These are phyloP conservation scores for Stichopus chloronotus DNA, from an alignment of 35 echinoderm and acorn worm species.

Conservation along the genomic window DNA sequence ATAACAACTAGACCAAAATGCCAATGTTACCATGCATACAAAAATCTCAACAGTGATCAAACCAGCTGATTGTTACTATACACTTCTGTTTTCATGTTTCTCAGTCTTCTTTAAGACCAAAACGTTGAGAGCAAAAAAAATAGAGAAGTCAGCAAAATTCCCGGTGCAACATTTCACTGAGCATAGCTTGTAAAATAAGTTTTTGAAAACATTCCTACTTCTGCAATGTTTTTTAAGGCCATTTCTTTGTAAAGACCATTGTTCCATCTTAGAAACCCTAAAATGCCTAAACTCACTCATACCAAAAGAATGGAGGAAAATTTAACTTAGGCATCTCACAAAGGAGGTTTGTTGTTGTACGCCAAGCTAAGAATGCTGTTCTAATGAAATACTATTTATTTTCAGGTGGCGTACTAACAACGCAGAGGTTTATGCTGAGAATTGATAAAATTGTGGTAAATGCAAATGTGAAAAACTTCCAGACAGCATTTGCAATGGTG, in stretches of 20 bases:
- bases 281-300: not conserved
- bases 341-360: not conserved
- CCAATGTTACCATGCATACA: not conserved
- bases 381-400: not conserved
- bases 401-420: not conserved
- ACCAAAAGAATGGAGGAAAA: not conserved
- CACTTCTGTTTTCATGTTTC: conserved; percentile 3
- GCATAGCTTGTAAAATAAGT: conserved; percentile 6
- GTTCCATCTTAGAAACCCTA: not conserved
- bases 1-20: conserved; percentile 4
- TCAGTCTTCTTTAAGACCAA: not conserved
- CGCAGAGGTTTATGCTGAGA: not conserved
- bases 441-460: not conserved
- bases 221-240: not conserved
- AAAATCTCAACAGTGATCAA: conserved; percentile 6
- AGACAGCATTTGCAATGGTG: not conserved
- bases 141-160: not conserved
- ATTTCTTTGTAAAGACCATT: not conserved
- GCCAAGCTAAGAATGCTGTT: conserved; percentile 14
- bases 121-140: not conserved
- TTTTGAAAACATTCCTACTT: conserved; percentile 7
- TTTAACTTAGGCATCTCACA: not conserved
- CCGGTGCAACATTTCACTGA: not conserved
- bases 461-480: not conserved
- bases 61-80: not conserved